Conservation (phyloP, 2,113 vertebrate species). For the Sinocyclocheilus anshuiensis region DNA sequence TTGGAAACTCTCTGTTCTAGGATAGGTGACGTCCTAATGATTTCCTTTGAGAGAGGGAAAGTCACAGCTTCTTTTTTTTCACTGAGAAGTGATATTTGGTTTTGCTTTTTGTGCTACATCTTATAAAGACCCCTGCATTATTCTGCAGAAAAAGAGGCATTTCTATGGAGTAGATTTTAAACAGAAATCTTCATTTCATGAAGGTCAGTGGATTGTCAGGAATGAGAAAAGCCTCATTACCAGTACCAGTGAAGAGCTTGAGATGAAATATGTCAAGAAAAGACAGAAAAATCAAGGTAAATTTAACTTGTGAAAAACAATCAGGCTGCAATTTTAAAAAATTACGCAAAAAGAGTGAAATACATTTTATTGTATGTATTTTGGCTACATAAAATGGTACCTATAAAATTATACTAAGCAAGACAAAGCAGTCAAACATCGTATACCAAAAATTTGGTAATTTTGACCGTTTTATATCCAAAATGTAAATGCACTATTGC, state of each 20-base stretch:
- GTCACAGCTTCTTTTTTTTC: neutral
- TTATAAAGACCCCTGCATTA: neutral
- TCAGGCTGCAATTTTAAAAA: too few relatives aligned
- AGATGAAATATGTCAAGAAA: neutral
- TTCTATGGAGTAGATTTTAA: slow-evolving; percentile 1
- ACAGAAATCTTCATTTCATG: neutral
- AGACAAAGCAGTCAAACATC: neutral
- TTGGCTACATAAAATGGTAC: neutral
- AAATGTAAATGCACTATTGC: too few relatives aligned
- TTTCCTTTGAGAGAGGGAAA: slow-evolving; percentile 11
- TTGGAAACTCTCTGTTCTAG: neutral
- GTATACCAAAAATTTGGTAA: too few relatives aligned
- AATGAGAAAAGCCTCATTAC: neutral
- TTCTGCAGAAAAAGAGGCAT: neutral
- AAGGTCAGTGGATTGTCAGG: slow-evolving; percentile 15
- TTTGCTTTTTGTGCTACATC: slow-evolving; percentile 4
- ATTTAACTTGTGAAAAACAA: too few relatives aligned
- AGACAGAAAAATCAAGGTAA: neutral
- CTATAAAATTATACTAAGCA: neutral
- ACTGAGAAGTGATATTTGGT: neutral
- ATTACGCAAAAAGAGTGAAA: too few relatives aligned
- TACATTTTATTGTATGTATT: too few relatives aligned
- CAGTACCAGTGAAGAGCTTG: neutral
- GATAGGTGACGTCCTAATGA: neutral
- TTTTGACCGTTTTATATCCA: too few relatives aligned